Evolutionary conservation across 35 echinoderm and acorn worm species (phyloP).

Genomic region (Diadema setosum): DNA sequence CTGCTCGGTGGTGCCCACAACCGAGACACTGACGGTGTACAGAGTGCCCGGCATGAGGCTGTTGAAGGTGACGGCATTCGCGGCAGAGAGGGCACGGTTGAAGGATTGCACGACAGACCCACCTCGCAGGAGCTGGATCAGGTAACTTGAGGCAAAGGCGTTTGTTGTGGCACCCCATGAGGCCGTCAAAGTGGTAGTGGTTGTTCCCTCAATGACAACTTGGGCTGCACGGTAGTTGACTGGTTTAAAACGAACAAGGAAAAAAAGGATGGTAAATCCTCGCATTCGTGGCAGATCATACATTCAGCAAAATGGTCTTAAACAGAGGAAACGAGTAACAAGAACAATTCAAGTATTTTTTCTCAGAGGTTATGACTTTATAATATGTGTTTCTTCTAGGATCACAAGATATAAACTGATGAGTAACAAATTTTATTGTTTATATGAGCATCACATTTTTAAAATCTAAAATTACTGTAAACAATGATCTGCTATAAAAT

Average conservation of each 20-base stretch:
- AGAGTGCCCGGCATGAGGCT: background rate
- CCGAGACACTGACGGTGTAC: background rate
- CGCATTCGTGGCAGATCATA: no score
- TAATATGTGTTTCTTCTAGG: no score
- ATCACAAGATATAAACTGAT: no score
- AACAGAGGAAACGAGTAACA: no score
- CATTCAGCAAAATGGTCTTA: no score
- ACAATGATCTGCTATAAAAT: no score
- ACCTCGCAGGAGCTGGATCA: background rate
- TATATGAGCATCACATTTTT: no score
- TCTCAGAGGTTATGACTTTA: no score
- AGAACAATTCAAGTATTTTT: no score
- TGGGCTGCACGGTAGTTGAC: conserved; percentile 17
- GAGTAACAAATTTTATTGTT: no score
- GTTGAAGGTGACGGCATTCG: background rate
- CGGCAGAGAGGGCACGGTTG: background rate
- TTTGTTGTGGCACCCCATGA: background rate
- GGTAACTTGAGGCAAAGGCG: background rate
- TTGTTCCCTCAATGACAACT: background rate
- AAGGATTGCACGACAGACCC: background rate
- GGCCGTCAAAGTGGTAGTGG: background rate
- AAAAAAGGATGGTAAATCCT: no score
- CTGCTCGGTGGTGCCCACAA: background rate
- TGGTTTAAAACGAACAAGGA: background rate
- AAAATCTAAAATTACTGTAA: no score